Percentiles rank a stretch among this genome's conserved stretches.
phyloP scores from a whole-genome alignment of 2,113 vertebrate genomes.

The Tragelaphus imberbis region DNA sequence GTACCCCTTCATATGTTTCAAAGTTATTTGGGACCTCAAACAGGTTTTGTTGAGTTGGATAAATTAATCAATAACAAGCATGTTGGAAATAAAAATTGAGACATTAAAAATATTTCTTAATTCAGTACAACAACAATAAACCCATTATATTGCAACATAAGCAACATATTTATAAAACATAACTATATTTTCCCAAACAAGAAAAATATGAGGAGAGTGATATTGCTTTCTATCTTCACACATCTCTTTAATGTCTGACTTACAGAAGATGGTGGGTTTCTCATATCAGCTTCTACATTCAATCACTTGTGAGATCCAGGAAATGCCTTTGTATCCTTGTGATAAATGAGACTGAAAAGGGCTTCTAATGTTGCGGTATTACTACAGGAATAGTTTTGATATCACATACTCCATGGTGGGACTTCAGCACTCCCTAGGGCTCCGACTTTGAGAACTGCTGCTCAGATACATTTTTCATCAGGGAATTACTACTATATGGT shows the following conservation, averaged over 20 bases:
- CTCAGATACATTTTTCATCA: neutral
- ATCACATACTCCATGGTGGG: fast-evolving
- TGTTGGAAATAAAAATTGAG: neutral
- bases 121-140: neutral
- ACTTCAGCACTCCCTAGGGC: neutral
- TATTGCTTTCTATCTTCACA: neutral
- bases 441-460: neutral
- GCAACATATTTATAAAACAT: neutral
- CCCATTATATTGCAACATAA: neutral
- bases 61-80: neutral
- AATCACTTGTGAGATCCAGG: neutral
- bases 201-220: neutral
- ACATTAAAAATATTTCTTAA: neutral
- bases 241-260: neutral
- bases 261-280: neutral
- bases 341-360: neutral
- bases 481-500: neutral
- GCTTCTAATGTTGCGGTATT: neutral
- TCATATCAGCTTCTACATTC: neutral
- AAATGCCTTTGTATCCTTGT: neutral
- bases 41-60: neutral
- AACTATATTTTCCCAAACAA: neutral
- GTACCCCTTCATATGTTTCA: neutral
- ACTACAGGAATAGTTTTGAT: neutral
- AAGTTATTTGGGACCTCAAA: neutral